Evolutionary conservation across 2,113 vertebrate species (phyloP).

Genomic region (Apus apus): DNA sequence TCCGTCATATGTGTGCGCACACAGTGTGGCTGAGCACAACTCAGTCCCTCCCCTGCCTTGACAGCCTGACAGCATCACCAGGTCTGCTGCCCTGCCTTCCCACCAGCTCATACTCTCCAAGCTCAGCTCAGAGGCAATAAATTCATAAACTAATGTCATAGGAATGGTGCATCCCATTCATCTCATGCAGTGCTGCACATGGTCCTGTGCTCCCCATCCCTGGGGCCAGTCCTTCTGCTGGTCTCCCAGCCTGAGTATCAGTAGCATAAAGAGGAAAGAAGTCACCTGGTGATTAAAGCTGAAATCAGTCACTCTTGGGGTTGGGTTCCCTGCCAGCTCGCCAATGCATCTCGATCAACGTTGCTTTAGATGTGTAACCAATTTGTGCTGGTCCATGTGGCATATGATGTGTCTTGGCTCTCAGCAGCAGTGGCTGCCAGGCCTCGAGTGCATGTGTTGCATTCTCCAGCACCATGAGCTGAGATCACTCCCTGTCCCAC

Average conservation of each 20-base stretch:
- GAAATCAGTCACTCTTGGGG: background rate
- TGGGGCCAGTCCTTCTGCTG: background rate
- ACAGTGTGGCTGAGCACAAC: background rate
- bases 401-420: background rate
- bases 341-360: fast-evolving
- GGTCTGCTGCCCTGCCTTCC: background rate
- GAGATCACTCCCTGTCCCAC: fast-evolving
- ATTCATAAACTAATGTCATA: background rate
- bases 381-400: fast-evolving
- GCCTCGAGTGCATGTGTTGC: background rate
- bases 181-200: too few species aligned
- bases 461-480: background rate
- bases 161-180: background rate
- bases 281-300: background rate
- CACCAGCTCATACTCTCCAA: fast-evolving
- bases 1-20: fast-evolving
- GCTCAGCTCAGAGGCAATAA: background rate
- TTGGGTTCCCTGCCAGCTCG: background rate
- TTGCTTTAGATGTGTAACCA: background rate
- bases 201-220: background rate
- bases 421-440: background rate
- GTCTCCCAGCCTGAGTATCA: background rate
- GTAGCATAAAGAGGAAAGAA: background rate
- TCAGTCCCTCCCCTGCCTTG: background rate
- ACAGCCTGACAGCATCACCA: background rate